A percentile compares a stretch with the other conserved stretches of the same genome.
phyloP scores from a whole-genome alignment of 2,797 vertebrate species.

The Pseudochirops corinnae region DNA sequence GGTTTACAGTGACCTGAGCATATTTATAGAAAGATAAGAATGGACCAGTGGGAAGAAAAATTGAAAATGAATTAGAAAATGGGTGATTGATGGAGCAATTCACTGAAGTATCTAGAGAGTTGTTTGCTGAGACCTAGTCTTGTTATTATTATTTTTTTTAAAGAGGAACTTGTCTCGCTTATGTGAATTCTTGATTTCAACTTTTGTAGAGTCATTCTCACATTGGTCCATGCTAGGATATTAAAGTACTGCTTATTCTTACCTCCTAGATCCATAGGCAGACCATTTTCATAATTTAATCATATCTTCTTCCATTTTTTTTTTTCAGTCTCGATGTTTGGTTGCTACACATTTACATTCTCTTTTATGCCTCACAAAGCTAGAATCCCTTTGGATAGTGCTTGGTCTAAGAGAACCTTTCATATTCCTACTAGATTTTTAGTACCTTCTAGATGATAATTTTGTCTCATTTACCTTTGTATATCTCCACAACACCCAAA shows the following conservation, averaged over 20 bases:
- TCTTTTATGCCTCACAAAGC: neutral
- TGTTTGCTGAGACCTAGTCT: neutral
- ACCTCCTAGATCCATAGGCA: constrained; percentile 23
- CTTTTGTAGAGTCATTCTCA: constrained; percentile 20
- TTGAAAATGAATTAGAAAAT: neutral
- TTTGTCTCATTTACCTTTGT: neutral
- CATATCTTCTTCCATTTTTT: constrained; percentile 12
- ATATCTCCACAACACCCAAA: neutral
- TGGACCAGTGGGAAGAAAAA: neutral
- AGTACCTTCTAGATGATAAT: neutral
- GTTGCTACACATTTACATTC: neutral
- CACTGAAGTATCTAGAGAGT: neutral
- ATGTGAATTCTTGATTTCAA: neutral
- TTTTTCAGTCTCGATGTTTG: neutral
- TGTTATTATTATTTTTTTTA: neutral
- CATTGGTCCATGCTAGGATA: neutral
- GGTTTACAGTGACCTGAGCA: neutral
- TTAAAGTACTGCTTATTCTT: neutral
- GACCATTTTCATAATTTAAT: neutral
- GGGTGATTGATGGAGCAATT: neutral
- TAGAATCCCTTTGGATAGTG: neutral
- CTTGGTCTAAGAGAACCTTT: constrained; percentile 4
- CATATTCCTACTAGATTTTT: constrained; percentile 23
- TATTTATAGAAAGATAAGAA: neutral
- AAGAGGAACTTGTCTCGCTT: neutral